A percentile compares a stretch with the other conserved stretches of the same genome.
Conservation (phyloP, 2,797 vertebrate species). For the Eulemur rubriventer region DNA sequence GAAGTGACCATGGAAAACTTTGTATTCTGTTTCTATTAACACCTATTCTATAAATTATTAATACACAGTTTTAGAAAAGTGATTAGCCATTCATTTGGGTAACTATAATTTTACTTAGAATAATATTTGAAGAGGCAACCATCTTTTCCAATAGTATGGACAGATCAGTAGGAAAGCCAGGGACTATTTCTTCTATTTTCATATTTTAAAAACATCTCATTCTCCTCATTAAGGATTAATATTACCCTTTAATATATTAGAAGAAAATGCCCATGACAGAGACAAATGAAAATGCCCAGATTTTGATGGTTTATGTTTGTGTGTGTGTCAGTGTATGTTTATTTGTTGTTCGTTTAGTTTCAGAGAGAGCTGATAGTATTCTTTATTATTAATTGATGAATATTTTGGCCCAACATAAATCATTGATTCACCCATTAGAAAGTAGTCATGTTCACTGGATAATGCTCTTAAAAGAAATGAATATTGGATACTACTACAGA, state of each 20-base stretch:
- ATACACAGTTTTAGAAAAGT: conserved; percentile 34
- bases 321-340: background rate
- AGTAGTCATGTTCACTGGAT: conserved; percentile 60
- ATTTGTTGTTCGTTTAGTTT: conserved; percentile 58
- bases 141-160: background rate
- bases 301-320: conserved; percentile 8
- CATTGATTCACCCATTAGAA: conserved; percentile 75
- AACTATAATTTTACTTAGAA: conserved; percentile 45
- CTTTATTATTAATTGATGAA: conserved; percentile 77
- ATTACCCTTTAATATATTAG: conserved; percentile 32
- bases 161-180: background rate
- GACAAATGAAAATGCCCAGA: background rate
- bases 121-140: background rate
- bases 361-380: conserved; percentile 61
- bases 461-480: conserved; percentile 73
- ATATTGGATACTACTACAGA: conserved; percentile 64
- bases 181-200: conserved; percentile 1
- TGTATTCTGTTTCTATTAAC: background rate
- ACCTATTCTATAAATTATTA: conserved; percentile 32
- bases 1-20: conserved; percentile 4
- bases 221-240: conserved; percentile 52
- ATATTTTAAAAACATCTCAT: background rate
- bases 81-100: background rate
- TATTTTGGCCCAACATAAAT: conserved; percentile 73
- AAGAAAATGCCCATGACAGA: conserved; percentile 25